Base-by-base conservation (phyloP, 2,113 vertebrate genomes). In the Phylloscopus whistleri region DNA sequence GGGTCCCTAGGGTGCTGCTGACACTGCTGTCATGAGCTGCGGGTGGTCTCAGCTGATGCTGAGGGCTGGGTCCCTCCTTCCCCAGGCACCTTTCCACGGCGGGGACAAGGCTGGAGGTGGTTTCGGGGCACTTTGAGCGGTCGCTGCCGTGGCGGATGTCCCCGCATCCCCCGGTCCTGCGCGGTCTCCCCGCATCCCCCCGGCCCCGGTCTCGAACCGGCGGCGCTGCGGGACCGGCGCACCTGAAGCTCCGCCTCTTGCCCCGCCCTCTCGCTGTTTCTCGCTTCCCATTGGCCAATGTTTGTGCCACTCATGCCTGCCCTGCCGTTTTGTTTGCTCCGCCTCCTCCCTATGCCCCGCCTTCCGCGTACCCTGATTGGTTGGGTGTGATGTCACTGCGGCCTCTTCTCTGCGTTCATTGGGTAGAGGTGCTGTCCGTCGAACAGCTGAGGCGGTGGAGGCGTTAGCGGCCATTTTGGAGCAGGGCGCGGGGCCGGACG, bases 301-400 rank as follows among this genome's bases (percentile, higher is more conserved):
- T 1, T 3, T 1, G 0, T 48, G 74, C 5, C 56, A 63, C 3
- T 70, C 24, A 2, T 0, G 2, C 0, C 0, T 6, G 1, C 4
- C 0, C 4, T 2, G 9, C 49, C 7, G 24, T 2, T 5, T 5
- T 24, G 2, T 0, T 5, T 14, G 15, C 10, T 3, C 1, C 11
- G 0, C 11, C 19, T 5, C 7, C 0, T 3, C 1, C 0, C 4
- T 13, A 0, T 6, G 26, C 2, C 1, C 19, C 46, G 23, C 28
- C 18, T 2, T 0, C 1, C 0, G 0, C 3, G 0, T 3, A 2
- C 16, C 1, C 9, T 69, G 64, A 18, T 84, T 95, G 90, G 90
- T 6, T 1, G 0, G 0, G 1, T 3, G 4, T 91, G 87, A 94
- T 7, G 80, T 96, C 87, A 80, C 23, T 5, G 20, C 8, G 1